phyloP scores from a whole-genome alignment of 2,113 vertebrate species.

The Hydrochoerus hydrochaeris region DNA sequence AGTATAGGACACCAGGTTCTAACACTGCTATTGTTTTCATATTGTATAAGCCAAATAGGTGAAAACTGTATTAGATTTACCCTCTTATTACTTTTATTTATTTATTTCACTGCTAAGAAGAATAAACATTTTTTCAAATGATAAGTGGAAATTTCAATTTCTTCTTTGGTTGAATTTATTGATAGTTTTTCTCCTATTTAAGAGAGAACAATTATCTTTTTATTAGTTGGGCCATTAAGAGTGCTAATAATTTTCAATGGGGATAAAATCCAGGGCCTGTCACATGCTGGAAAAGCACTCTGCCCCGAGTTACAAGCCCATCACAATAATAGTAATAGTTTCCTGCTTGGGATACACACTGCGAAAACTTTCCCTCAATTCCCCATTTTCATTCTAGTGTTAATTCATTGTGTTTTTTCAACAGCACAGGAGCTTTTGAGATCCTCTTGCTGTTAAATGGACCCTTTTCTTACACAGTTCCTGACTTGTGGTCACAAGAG shows the following conservation, averaged over 20 bases:
- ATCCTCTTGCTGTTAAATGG: background rate
- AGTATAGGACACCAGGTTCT: background rate
- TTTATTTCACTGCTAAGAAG: constrained; percentile 4
- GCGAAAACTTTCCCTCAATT: background rate
- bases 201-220: background rate
- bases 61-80: background rate
- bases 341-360: background rate
- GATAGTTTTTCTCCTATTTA: background rate
- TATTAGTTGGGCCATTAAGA: background rate
- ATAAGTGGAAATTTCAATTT: constrained; percentile 3
- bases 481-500: background rate
- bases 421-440: background rate
- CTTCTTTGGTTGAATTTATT: constrained; percentile 2
- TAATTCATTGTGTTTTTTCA: background rate
- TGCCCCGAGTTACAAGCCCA: background rate
- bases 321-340: background rate
- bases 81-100: background rate
- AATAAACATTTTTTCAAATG: constrained; percentile 16
- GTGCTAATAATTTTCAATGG: background rate
- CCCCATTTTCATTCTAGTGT: constrained; percentile 6
- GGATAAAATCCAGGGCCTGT: background rate
- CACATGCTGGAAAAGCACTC: background rate
- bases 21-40: background rate
- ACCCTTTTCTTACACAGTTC: background rate
- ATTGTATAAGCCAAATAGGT: background rate